Percentiles rank a stretch among this genome's conserved stretches.
Evolutionary conservation across 2,888 invertebrate genomes (phyloP).

Genomic region (Stenoptilia bipunctidactyla): DNA sequence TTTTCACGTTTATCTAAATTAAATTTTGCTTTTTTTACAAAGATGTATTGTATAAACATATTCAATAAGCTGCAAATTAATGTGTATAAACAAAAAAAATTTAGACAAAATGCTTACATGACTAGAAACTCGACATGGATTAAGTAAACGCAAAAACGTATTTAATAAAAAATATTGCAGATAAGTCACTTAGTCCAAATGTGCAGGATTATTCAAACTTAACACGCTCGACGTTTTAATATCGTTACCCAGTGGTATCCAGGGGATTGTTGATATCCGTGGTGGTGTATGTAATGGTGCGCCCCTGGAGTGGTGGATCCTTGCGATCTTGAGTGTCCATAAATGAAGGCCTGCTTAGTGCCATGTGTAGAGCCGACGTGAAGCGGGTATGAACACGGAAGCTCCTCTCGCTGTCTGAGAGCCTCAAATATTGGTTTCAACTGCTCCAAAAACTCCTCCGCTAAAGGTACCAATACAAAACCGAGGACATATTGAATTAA

Average conservation of each 20-base stretch:
- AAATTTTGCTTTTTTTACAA: too few relatives aligned
- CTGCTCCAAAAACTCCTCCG: conserved; percentile 95
- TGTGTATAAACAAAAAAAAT: too few relatives aligned
- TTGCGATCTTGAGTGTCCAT: conserved; percentile 74
- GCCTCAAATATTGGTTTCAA: conserved; percentile 96
- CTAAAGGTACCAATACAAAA: conserved; percentile 74
- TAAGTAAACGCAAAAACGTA: too few relatives aligned
- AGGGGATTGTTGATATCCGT: conserved; percentile 79
- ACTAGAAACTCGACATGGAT: too few relatives aligned
- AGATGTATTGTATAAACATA: too few relatives aligned
- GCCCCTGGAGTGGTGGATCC: conserved; percentile 75
- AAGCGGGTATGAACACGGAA: conserved; percentile 91
- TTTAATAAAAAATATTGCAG: not conserved
- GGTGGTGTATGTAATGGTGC: conserved; percentile 74
- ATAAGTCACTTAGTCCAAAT: not conserved
- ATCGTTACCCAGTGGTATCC: conserved; percentile 81
- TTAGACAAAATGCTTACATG: too few relatives aligned
- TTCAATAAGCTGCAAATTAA: too few relatives aligned
- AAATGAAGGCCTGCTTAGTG: conserved; percentile 72
- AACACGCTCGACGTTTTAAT: conserved; percentile 25
- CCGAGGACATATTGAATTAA: conserved; percentile 41
- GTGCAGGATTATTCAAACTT: not conserved
- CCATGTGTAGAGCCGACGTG: conserved; percentile 82
- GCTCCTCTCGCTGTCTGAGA: conserved; percentile 90
- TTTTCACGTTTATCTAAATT: too few relatives aligned